phyloP scores from a whole-genome alignment of 2,888 invertebrate species.

The Suillia variegata region DNA sequence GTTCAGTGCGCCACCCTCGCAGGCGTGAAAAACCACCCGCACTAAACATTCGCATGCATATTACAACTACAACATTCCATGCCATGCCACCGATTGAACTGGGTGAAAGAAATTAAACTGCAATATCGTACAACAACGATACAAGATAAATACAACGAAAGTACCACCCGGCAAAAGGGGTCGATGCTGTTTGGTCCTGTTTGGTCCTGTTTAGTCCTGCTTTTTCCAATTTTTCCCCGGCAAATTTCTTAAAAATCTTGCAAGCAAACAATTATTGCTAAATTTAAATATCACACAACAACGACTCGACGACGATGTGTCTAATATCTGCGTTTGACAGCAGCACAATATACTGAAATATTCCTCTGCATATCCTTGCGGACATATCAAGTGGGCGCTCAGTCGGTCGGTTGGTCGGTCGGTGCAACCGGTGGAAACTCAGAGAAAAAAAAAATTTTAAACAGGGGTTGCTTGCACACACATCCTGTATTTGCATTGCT shows the following conservation, averaged over 20 bases:
- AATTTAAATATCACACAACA: constrained; percentile 15
- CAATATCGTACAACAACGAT: constrained; percentile 50
- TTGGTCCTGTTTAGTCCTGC: background rate
- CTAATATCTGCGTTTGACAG: no score
- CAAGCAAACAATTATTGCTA: constrained; percentile 12
- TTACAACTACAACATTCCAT: no score
- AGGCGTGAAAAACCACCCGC: constrained; percentile 19
- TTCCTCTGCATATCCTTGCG: no score
- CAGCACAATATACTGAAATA: no score
- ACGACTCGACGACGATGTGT: no score
- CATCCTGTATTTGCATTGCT: background rate
- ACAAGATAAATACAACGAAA: constrained; percentile 49
- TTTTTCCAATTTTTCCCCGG: background rate
- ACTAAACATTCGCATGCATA: constrained; percentile 37
- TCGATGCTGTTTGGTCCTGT: no score
- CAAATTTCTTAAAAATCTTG: background rate
- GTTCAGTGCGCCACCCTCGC: background rate
- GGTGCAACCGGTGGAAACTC: constrained; percentile 9
- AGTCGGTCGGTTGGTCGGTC: no score
- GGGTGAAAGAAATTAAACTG: constrained; percentile 51
- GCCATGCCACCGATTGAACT: no score
- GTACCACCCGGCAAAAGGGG: no score
- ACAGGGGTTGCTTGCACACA: background rate
- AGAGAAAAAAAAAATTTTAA: no score
- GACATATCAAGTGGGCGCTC: no score